These are phyloP conservation scores for Lagocephalus sceleratus DNA, from an alignment of 2,797 vertebrate genomes.

Conservation along the genomic window DNA sequence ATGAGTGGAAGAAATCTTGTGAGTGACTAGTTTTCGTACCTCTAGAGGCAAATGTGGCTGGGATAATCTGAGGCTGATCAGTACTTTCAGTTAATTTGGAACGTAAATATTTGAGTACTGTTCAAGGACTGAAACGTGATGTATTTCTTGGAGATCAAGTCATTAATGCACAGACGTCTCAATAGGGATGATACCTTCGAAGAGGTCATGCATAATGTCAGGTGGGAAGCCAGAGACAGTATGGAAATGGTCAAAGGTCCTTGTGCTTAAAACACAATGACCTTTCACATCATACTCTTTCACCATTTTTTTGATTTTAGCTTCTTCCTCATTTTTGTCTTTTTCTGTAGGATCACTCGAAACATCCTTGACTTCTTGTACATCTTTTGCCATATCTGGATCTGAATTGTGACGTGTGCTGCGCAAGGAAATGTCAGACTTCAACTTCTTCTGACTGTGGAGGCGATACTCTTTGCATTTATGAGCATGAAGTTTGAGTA, in stretches of 20 bases:
- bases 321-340: conserved; percentile 5
- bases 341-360: conserved; percentile 8
- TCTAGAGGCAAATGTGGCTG: background rate
- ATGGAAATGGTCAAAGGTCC: conserved; percentile 5
- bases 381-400: conserved; percentile 13
- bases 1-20: too few species aligned
- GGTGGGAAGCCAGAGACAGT: conserved; percentile 1
- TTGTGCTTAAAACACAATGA: background rate
- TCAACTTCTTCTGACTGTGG: background rate
- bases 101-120: background rate
- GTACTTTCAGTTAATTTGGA: conserved; percentile 2
- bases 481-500: conserved; percentile 22
- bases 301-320: conserved; percentile 1
- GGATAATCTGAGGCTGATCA: background rate
- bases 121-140: conserved; percentile 4
- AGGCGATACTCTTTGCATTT: conserved; percentile 13
- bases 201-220: conserved; percentile 6
- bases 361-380: conserved; percentile 11
- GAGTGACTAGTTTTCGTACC: background rate
- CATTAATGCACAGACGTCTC: conserved; percentile 6
- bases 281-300: conserved; percentile 10
- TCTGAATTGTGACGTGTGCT: conserved; percentile 5
- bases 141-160: conserved; percentile 14
- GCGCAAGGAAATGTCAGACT: background rate
- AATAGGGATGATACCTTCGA: conserved; percentile 4